phyloP scores from a whole-genome alignment of 2,797 vertebrate species.

The Centroberyx gerrardi region DNA sequence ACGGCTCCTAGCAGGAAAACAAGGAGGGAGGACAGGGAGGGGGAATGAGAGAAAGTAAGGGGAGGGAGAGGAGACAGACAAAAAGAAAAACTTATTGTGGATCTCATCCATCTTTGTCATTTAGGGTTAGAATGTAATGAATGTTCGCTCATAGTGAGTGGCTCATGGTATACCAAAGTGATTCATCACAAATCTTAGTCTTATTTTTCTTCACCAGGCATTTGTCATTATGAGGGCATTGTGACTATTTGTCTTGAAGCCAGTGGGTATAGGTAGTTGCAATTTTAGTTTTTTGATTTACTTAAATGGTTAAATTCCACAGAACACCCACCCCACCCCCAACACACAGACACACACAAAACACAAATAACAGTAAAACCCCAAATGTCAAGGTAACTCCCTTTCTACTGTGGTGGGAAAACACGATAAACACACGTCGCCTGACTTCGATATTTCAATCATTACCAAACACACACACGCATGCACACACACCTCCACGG shows the following conservation, averaged over 20 bases:
- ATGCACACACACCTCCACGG: neutral
- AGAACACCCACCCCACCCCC: too few relatives aligned
- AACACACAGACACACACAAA: too few relatives aligned
- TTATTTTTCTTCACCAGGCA: too few relatives aligned
- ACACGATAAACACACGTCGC: constrained; percentile 13
- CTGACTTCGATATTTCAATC: constrained; percentile 18
- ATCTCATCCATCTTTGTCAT: neutral
- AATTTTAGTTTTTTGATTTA: too few relatives aligned
- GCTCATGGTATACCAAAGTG: neutral
- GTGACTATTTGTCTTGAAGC: too few relatives aligned
- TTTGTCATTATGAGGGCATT: too few relatives aligned
- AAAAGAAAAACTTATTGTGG: too few relatives aligned
- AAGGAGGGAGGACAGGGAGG: neutral
- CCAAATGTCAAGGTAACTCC: constrained; percentile 36
- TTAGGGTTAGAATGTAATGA: neutral
- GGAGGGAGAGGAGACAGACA: neutral
- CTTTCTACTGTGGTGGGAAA: neutral
- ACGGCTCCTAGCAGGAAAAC: constrained; percentile 87
- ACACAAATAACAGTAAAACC: neutral
- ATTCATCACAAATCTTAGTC: too few relatives aligned
- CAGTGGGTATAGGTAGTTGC: too few relatives aligned
- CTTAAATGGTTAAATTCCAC: too few relatives aligned
- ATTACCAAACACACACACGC: neutral
- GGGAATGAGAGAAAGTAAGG: neutral
- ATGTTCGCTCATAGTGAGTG: neutral